phyloP scores from a whole-genome alignment of 2,888 invertebrate genomes.

The Aproaerema taeniolella region DNA sequence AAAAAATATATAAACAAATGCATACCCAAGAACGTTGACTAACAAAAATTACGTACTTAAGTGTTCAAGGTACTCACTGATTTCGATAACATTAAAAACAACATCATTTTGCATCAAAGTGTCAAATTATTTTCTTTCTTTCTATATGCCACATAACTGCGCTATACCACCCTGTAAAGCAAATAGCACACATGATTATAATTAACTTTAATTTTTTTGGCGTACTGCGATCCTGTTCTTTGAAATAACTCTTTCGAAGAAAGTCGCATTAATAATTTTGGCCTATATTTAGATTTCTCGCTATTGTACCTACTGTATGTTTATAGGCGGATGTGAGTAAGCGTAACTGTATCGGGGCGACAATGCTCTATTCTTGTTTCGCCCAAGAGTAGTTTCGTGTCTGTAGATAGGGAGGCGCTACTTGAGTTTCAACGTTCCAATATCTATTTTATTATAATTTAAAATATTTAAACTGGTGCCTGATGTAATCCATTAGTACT shows the following conservation, averaged over 20 bases:
- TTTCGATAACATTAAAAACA: too few relatives aligned
- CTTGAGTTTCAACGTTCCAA: neutral
- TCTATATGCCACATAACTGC: too few relatives aligned
- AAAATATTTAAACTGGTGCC: constrained; percentile 23
- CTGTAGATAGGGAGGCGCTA: constrained; percentile 17
- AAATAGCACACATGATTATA: too few relatives aligned
- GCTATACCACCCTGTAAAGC: too few relatives aligned
- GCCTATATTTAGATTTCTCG: constrained; percentile 39
- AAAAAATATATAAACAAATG: too few relatives aligned
- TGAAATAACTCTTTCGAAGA: constrained; percentile 27
- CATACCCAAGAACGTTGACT: too few relatives aligned
- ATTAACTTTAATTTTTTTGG: neutral
- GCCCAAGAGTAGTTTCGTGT: constrained; percentile 29
- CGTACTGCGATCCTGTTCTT: constrained; percentile 8
- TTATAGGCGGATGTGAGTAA: constrained; percentile 52
- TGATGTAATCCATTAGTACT: constrained; percentile 30
- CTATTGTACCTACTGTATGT: constrained; percentile 34
- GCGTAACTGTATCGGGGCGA: constrained; percentile 45
- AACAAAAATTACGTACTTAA: too few relatives aligned
- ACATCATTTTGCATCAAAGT: too few relatives aligned
- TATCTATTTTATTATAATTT: too few relatives aligned
- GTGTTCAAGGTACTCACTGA: too few relatives aligned
- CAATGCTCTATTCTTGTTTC: constrained; percentile 51
- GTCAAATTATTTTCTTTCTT: too few relatives aligned
- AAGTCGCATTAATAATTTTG: constrained; percentile 37